Base-by-base conservation (phyloP, 2,113 vertebrate species). In the Turdus rufiventris region DNA sequence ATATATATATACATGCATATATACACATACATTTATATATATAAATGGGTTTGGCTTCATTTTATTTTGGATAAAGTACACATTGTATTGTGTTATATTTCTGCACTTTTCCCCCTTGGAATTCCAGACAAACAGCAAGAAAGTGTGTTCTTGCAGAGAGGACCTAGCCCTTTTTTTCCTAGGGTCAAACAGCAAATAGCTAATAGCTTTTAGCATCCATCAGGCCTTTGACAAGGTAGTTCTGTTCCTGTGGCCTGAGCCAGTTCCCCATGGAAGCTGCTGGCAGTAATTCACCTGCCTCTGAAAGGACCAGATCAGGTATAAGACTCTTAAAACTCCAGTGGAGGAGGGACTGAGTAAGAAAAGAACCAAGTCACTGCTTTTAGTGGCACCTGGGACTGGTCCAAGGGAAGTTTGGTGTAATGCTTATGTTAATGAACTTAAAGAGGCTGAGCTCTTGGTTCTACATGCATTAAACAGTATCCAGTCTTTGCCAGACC, bases 401-500 rank as follows among this genome's bases (percentile, higher is more conserved):
- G 10, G 25, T 63, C 36, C 34, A 36, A 53, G 66, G 47, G 65
- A 65, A 42, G 48, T 8, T 58, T 60, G 47, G 26, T 60, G 20
- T 71, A 71, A 29, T 36, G 31, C 33, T 89, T 63, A 13, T 15
- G 6, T 50, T 74, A 47, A 73, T 24, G 25, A 63, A 63, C 34
- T 67, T 43, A 15, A 74, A 71, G 73, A 60, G 34, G 9, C 36
- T 67, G 34, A n/a, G 43, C 12, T 75, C 36, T 60, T 61, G 24
- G 19, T 82, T 79, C 53, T 24, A 2, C 7, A 6, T 2, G 4
- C 4, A 12, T 20, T 75, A 53, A 36, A 29, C 0, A 1, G 17
- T 25, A 56, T 57, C 23, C 50, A 76, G 47, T 42, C 31, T 83
- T 89, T 70, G 43, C 56, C 42, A 74, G 28, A 23, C 75, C 31